Conservation (phyloP, 2,888 invertebrate genomes). For the Andrena chrysosceles region DNA sequence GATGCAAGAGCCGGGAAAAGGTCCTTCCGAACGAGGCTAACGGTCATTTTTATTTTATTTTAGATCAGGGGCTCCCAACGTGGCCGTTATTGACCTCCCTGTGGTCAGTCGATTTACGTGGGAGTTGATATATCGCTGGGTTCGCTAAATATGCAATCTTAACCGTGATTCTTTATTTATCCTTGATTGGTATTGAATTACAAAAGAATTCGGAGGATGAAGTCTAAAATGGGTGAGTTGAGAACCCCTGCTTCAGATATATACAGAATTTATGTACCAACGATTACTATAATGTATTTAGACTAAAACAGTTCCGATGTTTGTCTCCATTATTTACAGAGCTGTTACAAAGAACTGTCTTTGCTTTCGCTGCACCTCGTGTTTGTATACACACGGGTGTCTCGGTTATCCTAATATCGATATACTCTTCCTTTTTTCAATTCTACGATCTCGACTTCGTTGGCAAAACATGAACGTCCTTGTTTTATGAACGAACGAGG, state of each 20-base stretch:
- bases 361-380: background rate
- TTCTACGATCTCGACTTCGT: background rate
- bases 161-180: no score
- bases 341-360: background rate
- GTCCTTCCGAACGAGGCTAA: background rate
- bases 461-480: background rate
- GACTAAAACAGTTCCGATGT: background rate
- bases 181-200: no score
- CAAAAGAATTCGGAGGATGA: no score
- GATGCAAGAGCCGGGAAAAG: slow-evolving; percentile 8
- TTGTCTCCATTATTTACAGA: background rate
- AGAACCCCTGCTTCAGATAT: background rate
- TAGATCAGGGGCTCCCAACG: background rate
- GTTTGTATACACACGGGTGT: slow-evolving; percentile 13
- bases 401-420: background rate
- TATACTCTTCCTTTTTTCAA: background rate
- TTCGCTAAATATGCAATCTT: background rate
- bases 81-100: background rate
- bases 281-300: background rate
- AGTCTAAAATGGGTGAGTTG: background rate
- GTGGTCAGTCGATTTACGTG: slow-evolving; percentile 12
- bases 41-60: background rate
- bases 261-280: background rate
- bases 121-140: background rate
- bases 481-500: background rate